These are phyloP conservation scores for Brassicogethes aeneus DNA, from an alignment of 2,888 invertebrate species.

Conservation along the genomic window DNA sequence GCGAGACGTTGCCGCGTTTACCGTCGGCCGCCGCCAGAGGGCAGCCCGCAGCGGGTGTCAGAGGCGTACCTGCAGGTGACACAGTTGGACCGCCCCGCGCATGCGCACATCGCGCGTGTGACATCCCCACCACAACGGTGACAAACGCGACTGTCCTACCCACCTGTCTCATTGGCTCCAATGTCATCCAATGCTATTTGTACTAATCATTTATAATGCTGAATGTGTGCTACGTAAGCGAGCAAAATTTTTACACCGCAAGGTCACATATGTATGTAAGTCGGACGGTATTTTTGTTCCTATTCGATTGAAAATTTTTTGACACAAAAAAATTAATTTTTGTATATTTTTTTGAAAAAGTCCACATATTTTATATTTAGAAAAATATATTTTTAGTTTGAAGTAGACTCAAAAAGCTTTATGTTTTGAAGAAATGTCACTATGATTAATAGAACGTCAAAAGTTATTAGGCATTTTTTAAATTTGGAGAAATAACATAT, in stretches of 20 bases:
- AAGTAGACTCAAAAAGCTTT: no score
- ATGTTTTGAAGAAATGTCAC: no score
- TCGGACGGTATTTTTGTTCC: no score
- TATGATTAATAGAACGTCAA: no score
- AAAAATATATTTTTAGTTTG: no score
- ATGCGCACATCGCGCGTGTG: slow-evolving; percentile 31
- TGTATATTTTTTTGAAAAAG: no score
- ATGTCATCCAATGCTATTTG: slow-evolving; percentile 36
- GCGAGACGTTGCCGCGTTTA: slow-evolving; percentile 5
- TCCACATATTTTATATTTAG: no score
- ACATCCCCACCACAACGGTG: slow-evolving; percentile 37
- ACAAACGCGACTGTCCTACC: slow-evolving; percentile 40
- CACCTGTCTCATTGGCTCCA: slow-evolving; percentile 39
- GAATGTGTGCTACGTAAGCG: no score
- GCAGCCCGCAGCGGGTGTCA: slow-evolving; percentile 34
- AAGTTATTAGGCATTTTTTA: no score
- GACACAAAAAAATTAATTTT: no score
- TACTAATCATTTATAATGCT: slow-evolving; percentile 15
- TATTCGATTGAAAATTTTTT: no score
- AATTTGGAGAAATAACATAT: no score
- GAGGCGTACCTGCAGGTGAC: slow-evolving; percentile 40
- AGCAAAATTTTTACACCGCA: slow-evolving; percentile 14
- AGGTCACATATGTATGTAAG: slow-evolving; percentile 2
- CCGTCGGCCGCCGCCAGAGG: slow-evolving; percentile 30
- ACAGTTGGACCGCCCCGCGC: slow-evolving; percentile 37